These are phyloP conservation scores for Rhopalosiphum maidis DNA, from an alignment of 1,140 invertebrate species.

Conservation along the genomic window DNA sequence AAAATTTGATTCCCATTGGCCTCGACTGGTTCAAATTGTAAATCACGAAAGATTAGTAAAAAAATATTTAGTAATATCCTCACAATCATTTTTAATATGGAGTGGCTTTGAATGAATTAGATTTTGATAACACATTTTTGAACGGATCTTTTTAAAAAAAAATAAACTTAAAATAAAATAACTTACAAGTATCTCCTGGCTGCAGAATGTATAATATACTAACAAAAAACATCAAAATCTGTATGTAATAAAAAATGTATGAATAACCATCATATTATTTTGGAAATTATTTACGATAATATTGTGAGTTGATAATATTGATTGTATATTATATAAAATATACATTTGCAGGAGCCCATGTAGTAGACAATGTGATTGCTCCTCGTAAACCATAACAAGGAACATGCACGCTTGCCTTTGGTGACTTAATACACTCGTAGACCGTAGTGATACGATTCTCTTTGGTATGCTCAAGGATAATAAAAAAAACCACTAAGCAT, in stretches of 20 bases:
- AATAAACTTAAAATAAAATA: not conserved
- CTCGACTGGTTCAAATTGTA: not conserved
- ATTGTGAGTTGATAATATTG: no score
- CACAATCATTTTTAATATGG: not conserved
- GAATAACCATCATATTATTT: no score
- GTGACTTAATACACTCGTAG: not conserved
- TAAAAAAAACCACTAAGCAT: not conserved
- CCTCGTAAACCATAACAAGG: not conserved
- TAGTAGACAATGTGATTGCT: not conserved
- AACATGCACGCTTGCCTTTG: not conserved
- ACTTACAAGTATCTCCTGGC: not conserved
- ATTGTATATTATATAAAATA: no score
- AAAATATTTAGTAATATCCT: not conserved
- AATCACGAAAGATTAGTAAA: not conserved
- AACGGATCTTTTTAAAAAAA: not conserved
- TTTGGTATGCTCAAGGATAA: not conserved
- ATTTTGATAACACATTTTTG: not conserved
- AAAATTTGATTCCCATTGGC: not conserved
- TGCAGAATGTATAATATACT: no score
- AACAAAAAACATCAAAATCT: no score
- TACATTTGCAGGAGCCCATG: no score
- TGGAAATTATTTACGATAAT: no score
- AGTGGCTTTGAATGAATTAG: not conserved
- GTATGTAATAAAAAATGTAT: no score
- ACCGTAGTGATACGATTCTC: not conserved